Conservation (phyloP, 1,140 invertebrate genomes). For the Halictus rubicundus region DNA sequence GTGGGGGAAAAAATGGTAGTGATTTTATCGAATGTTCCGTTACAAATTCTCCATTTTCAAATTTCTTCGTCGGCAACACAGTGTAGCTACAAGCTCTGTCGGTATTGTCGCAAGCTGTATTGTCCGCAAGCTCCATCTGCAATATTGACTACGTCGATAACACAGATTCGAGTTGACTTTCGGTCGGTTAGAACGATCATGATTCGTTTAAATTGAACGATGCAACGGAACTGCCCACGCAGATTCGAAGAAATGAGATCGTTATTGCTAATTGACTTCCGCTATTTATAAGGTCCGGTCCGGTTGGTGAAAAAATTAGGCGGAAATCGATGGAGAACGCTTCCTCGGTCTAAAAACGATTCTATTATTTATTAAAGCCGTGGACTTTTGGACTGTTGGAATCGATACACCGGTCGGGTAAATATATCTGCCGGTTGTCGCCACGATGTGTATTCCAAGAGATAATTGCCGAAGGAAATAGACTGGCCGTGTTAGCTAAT, state of each 20-base stretch:
- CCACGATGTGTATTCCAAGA: slow-evolving; percentile 1
- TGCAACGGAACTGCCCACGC: neutral
- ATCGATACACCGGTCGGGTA: neutral
- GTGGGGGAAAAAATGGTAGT: neutral
- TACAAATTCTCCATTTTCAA: no score
- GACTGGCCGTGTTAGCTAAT: neutral
- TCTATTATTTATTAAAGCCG: neutral
- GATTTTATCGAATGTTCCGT: neutral
- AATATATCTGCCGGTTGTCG: slow-evolving; percentile 1
- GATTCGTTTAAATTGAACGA: neutral
- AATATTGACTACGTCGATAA: neutral
- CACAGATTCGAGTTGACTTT: neutral
- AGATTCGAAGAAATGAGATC: neutral
- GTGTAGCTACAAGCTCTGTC: neutral
- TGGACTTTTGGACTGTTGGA: neutral
- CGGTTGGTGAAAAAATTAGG: no score
- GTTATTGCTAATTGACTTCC: no score
- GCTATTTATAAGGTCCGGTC: no score
- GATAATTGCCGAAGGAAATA: neutral
- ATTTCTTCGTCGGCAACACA: neutral
- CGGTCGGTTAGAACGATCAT: neutral
- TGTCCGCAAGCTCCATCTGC: slow-evolving; percentile 33
- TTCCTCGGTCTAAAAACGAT: neutral
- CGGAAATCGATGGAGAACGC: neutral
- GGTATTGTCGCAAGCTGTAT: no score